Evolutionary conservation across 1,140 invertebrate genomes (phyloP), one percentile per base, ranked within the genome.

Genomic region (Drosophila funebris): DNA sequence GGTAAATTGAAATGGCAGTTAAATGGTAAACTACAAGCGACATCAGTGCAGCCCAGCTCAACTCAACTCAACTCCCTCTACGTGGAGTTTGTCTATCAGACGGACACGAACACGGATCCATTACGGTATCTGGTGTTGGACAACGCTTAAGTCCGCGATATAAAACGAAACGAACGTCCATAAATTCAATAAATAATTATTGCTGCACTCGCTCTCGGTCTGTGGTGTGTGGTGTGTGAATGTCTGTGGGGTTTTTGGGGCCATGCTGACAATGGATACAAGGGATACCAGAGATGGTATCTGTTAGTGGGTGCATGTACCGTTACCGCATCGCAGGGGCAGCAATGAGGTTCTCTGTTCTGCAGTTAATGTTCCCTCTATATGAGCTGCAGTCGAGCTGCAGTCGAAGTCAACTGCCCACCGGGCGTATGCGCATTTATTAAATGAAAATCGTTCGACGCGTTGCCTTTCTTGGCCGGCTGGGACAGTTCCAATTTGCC

Each of bases 131-230:
- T 89, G 80, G 63, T 69, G 46, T 73, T 76, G 82, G 73, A 89
- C 63, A 80, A 75, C 68, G 66, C 76, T 78, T 54, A 73, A 68
- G 69, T 88, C 63, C 75, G 78, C 73, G 76, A 76, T 78, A 87
- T 78, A 77, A 85, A 87, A 73, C 72, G 73, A 72, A 70, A 57
- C 72, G 63, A 54, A 22, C 53, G 61, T 71, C 31, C 76, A 87
- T 76, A 68, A 87, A 87, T 83, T 87, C 83, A 83, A 87, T 87
- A 87, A 87, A 87, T 87, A 87, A 88, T 87, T 88, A 88, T 87
- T 77, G 74, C 70, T 16, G 43, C 61, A 41, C 27, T 33, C 27
- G 29, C 29, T 7, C 44, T n/a, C n/a, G n/a, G n/a, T n/a, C n/a
- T n/a, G n/a, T n/a, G n/a, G n/a, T n/a, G n/a, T n/a, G n/a, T n/a